Evolutionary conservation across 2,797 vertebrate genomes (phyloP).

Genomic region (Hippocampus kuda): DNA sequence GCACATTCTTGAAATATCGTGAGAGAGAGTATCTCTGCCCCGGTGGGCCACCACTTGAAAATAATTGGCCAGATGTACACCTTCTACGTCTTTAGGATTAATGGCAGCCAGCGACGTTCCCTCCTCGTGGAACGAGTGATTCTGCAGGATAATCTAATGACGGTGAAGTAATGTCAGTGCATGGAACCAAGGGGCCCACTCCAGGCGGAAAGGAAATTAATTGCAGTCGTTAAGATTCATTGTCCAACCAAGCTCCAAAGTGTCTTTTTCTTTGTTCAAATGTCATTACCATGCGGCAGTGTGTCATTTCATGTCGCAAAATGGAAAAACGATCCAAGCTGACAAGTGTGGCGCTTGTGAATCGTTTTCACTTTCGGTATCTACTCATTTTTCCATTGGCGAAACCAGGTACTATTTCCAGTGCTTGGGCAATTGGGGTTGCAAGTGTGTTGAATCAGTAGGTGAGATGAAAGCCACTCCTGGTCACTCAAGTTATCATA

Average conservation of each 20-base stretch:
- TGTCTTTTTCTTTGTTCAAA: constrained; percentile 35
- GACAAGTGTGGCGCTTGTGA: constrained; percentile 23
- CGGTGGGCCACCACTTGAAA: constrained; percentile 31
- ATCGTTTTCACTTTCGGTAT: neutral
- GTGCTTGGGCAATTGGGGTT: neutral
- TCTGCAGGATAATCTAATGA: constrained; percentile 60
- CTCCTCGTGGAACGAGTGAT: constrained; percentile 56
- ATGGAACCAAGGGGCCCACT: constrained; percentile 52
- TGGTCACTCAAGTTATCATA: no score
- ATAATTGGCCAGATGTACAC: constrained; percentile 54
- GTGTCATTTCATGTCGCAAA: constrained; percentile 47
- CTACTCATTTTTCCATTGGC: neutral
- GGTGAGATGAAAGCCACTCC: no score
- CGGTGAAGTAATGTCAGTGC: constrained; percentile 61
- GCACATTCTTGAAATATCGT: constrained; percentile 16
- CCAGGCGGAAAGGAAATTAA: constrained; percentile 63
- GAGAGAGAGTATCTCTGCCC: neutral
- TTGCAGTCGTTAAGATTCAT: constrained; percentile 66
- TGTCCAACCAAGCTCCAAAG: constrained; percentile 42
- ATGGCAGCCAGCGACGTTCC: constrained; percentile 45
- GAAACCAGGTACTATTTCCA: neutral
- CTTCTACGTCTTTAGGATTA: constrained; percentile 58
- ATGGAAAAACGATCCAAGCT: constrained; percentile 43
- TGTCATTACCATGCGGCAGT: constrained; percentile 26
- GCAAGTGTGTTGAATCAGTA: neutral